A percentile compares a stretch with the other conserved stretches of the same genome.
These are phyloP conservation scores for Hybognathus amarus DNA, from an alignment of 2,797 vertebrate genomes.

Conservation along the genomic window DNA sequence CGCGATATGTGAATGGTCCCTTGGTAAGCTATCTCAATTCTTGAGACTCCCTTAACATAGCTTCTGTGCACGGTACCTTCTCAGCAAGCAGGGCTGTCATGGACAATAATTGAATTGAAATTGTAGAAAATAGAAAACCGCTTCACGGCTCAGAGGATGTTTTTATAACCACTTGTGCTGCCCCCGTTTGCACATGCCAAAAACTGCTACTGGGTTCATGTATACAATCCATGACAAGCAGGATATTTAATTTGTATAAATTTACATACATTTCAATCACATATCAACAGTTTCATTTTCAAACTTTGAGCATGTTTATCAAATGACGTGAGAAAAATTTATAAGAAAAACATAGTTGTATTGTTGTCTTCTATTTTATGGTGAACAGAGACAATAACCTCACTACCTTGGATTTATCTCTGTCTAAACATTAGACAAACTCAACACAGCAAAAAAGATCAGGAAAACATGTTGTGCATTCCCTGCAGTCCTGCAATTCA, in stretches of 20 bases:
- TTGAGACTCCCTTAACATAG: too few species aligned
- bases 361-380: neutral
- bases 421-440: slow-evolving; percentile 9
- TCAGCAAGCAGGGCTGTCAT: too few species aligned
- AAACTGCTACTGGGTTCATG: neutral
- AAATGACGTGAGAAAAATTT: neutral
- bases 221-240: neutral
- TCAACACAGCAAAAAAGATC: neutral
- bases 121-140: too few species aligned
- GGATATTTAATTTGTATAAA: neutral
- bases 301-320: neutral
- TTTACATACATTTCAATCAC: neutral
- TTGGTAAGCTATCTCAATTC: too few species aligned
- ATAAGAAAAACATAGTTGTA: neutral
- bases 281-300: neutral
- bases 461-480: slow-evolving; percentile 22
- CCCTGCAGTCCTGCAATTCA: slow-evolving; percentile 14
- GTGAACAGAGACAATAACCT: slow-evolving; percentile 1
- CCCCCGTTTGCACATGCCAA: too few species aligned
- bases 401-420: slow-evolving; percentile 19
- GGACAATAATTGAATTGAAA: too few species aligned
- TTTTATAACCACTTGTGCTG: too few species aligned
- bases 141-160: too few species aligned
- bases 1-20: too few species aligned
- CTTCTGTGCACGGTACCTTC: too few species aligned